Evolutionary conservation across 2,797 vertebrate genomes (phyloP).

Genomic region (Tapera naevia): DNA sequence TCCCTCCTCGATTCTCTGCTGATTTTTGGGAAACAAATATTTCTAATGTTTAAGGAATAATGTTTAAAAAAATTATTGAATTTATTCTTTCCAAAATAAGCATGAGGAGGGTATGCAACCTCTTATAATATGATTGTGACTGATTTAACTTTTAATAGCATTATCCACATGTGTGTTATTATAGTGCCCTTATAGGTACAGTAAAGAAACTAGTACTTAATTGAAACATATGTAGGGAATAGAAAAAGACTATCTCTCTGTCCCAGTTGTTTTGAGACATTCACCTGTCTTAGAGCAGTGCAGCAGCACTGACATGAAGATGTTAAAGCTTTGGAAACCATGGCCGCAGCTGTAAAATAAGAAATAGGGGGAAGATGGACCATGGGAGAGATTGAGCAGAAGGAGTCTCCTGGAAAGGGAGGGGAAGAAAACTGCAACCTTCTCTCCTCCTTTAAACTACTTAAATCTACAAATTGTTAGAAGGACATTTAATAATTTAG

Average conservation of each 20-base stretch:
- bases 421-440: background rate
- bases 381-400: background rate
- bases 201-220: background rate
- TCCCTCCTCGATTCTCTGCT: background rate
- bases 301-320: background rate
- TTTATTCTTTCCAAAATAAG: slow-evolving; percentile 14
- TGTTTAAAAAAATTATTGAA: background rate
- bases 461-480: background rate
- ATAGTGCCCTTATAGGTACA: background rate
- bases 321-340: background rate
- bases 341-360: background rate
- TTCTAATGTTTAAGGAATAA: slow-evolving; percentile 12
- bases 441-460: background rate
- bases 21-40: slow-evolving; percentile 20
- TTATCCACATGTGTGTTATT: background rate
- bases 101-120: background rate
- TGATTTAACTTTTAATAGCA: background rate
- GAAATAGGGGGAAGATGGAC: background rate
- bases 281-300: background rate
- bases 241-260: background rate
- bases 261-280: background rate
- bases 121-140: background rate
- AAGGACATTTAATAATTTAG: background rate
- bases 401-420: background rate
- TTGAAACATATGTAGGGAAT: background rate